phyloP scores from a whole-genome alignment of 2,888 invertebrate genomes.

The Apamea crenata region DNA sequence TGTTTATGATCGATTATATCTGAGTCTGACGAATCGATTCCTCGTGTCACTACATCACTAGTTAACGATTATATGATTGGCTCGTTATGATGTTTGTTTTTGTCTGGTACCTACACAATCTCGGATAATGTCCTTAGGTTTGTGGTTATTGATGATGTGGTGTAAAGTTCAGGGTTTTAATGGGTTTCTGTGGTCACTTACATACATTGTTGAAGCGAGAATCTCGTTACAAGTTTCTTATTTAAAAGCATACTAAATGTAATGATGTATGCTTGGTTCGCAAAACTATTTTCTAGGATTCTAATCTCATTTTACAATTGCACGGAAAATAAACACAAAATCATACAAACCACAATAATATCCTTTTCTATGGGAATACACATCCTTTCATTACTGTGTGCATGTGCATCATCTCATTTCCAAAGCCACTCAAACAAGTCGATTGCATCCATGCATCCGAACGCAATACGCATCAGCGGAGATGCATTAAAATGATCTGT shows the following conservation, averaged over 20 bases:
- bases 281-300: slow-evolving; percentile 11
- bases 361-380: background rate
- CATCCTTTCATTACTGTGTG: slow-evolving; percentile 25
- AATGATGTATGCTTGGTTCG: slow-evolving; percentile 4
- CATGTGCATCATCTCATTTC: slow-evolving; percentile 15
- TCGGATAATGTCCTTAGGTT: slow-evolving; percentile 35
- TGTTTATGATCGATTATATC: slow-evolving; percentile 80
- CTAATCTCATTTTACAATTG: slow-evolving; percentile 36
- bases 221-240: slow-evolving; percentile 28
- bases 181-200: slow-evolving; percentile 55
- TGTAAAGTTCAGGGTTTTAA: slow-evolving; percentile 53
- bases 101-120: slow-evolving; percentile 48
- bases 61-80: slow-evolving; percentile 75
- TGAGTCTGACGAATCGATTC: slow-evolving; percentile 77
- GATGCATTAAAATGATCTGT: slow-evolving; percentile 69
- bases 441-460: slow-evolving; percentile 45
- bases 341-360: slow-evolving; percentile 30
- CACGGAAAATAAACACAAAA: slow-evolving; percentile 9
- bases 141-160: slow-evolving; percentile 37
- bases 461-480: slow-evolving; percentile 47
- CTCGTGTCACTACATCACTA: slow-evolving; percentile 69
- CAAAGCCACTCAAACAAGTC: slow-evolving; percentile 12
- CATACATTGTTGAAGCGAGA: slow-evolving; percentile 34
- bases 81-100: slow-evolving; percentile 69
- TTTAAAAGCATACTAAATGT: background rate